These are phyloP conservation scores for Callimorpha dominula DNA, from an alignment of 2,888 invertebrate species.

Conservation along the genomic window DNA sequence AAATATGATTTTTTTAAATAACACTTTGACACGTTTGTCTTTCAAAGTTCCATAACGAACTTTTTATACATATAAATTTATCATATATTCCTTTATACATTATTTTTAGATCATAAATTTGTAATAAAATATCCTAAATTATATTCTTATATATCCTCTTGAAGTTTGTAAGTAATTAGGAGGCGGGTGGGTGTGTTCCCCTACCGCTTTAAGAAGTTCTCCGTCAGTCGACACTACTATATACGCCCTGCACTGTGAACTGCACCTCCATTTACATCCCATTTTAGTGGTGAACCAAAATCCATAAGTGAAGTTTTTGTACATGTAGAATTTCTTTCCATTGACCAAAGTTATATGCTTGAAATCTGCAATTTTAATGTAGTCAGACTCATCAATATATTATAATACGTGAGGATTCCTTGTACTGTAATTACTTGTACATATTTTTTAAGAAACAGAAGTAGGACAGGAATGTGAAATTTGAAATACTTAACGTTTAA, in stretches of 20 bases:
- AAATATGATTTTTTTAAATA: too few species aligned
- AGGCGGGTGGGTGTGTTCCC: slow-evolving; percentile 10
- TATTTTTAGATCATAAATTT: too few species aligned
- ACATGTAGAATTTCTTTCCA: slow-evolving; percentile 53
- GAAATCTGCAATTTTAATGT: slow-evolving; percentile 20
- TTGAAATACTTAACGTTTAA: too few species aligned
- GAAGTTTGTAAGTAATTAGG: slow-evolving; percentile 7
- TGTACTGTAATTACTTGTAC: too few species aligned
- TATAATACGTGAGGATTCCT: neutral
- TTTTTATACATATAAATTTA: too few species aligned
- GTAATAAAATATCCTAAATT: neutral
- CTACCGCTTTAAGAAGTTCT: slow-evolving; percentile 13
- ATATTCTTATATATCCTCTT: slow-evolving; percentile 12
- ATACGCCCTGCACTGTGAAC: slow-evolving; percentile 42
- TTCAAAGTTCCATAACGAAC: too few species aligned
- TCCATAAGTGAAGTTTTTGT: slow-evolving; percentile 51
- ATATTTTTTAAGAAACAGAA: too few species aligned
- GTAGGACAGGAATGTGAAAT: too few species aligned
- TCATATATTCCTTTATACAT: neutral
- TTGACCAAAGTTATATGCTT: slow-evolving; percentile 41
- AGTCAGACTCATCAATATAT: neutral
- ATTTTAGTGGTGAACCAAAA: slow-evolving; percentile 27
- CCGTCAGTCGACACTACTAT: slow-evolving; percentile 38
- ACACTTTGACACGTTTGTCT: too few species aligned
- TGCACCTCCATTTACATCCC: slow-evolving; percentile 40